These are phyloP conservation scores for Chaetogeoica ovagalla DNA, from an alignment of 2,888 invertebrate genomes.

Conservation along the genomic window DNA sequence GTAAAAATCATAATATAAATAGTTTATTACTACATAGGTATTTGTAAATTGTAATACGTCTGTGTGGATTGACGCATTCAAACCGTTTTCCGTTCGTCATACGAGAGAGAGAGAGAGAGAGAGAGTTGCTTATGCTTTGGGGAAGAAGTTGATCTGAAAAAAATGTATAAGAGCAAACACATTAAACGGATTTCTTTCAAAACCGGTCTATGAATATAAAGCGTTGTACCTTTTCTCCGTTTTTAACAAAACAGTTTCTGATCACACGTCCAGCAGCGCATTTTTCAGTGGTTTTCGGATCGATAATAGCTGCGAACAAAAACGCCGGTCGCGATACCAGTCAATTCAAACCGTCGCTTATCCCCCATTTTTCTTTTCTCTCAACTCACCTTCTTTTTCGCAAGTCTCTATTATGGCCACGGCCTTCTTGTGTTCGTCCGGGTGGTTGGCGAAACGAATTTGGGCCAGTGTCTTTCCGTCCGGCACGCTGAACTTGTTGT, in stretches of 20 bases:
- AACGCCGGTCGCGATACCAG: not conserved
- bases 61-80: slow-evolving; percentile 3
- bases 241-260: slow-evolving; percentile 57
- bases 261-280: slow-evolving; percentile 56
- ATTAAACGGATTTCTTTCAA: not conserved
- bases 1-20: slow-evolving; percentile 36
- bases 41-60: slow-evolving; percentile 34
- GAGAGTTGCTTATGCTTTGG: slow-evolving; percentile 54
- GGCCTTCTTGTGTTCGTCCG: slow-evolving; percentile 57
- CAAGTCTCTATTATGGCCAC: slow-evolving; percentile 56
- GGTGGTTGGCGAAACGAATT: slow-evolving; percentile 55
- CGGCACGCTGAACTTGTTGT: slow-evolving; percentile 56
- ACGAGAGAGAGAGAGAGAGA: not conserved
- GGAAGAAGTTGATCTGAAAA: slow-evolving; percentile 56
- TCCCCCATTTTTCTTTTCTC: too few relatives aligned
- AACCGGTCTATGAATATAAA: not conserved
- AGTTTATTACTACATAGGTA: slow-evolving; percentile 35
- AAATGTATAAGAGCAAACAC: not conserved
- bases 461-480: slow-evolving; percentile 56
- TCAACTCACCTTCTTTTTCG: slow-evolving; percentile 56
- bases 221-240: slow-evolving; percentile 56
- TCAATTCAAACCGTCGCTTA: not conserved
- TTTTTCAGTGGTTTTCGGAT: slow-evolving; percentile 56
- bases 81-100: not conserved
- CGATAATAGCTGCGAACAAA: slow-evolving; percentile 55